Evolutionary conservation across 2,113 vertebrate species (phyloP).

Genomic region (Ochotona princeps): DNA sequence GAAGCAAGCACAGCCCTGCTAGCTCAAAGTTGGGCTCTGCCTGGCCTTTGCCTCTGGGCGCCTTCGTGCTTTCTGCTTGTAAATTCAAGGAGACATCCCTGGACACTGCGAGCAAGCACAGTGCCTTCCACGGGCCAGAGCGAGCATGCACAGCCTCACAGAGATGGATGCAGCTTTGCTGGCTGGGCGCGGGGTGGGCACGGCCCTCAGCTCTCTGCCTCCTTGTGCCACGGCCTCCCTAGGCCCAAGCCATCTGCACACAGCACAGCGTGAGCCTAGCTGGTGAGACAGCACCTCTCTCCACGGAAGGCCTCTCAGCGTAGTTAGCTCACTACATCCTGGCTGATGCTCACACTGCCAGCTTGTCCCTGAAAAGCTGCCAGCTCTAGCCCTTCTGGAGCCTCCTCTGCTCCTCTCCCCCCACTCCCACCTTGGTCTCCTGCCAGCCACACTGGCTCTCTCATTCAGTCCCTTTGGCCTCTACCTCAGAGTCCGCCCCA

Average conservation of each 20-base stretch:
- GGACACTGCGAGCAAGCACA: not conserved
- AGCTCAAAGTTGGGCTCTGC: not conserved
- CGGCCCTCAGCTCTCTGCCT: not conserved
- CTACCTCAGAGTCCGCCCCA: not conserved
- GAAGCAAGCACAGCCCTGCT: not conserved
- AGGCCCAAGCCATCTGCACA: not conserved
- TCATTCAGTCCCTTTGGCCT: not conserved
- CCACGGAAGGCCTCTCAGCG: not conserved
- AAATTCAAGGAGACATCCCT: not conserved
- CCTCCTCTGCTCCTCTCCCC: not conserved
- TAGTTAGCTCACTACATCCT: not conserved
- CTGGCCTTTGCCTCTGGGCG: not conserved
- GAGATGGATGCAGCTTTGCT: too few species aligned
- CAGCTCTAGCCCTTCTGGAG: too few species aligned
- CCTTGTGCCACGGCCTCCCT: not conserved
- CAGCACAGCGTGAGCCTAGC: not conserved
- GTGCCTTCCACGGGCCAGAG: rapidly evolving
- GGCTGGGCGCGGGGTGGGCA: too few species aligned
- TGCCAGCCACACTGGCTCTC: too few species aligned
- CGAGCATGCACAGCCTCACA: rapidly evolving
- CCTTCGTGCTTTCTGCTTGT: not conserved
- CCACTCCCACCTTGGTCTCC: not conserved
- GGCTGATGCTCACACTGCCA: not conserved
- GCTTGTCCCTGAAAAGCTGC: too few species aligned
- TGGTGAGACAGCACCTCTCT: not conserved